Base-by-base conservation (phyloP, 2,888 invertebrate genomes). In the Danaus chrysippus region DNA sequence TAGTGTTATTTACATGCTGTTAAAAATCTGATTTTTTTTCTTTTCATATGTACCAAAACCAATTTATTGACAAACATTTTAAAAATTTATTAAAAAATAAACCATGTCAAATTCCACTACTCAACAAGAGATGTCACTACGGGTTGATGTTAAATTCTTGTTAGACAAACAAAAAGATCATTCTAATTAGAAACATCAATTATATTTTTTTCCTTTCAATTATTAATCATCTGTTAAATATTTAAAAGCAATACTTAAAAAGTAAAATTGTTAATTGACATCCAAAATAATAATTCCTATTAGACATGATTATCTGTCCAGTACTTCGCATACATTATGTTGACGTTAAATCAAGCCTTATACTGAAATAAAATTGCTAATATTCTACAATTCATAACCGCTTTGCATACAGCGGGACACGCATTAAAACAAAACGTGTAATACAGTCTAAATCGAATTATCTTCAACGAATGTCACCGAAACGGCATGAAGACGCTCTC, bases 371-470 rank as follows among this genome's bases (percentile, higher is more conserved):
- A 2, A 34, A 5, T 34, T 8, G 23, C 53, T 41, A 65, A 58
- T 67, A 17, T 55, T 57, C 62, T 58, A 68, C 41, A 62, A 61
- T 54, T 41, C 56, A 64, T 61, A 70, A 64, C 59, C 59, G 66
- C 66, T 73, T 72, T 68, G 69, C 71, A 72, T 73, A 73, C 66
- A 69, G 68, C 69, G 68, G 64, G 70, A 70, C 67, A 66, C 64
- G 69, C 68, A 68, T 75, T 74, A 72, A 74, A 75, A 75, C 71
- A 71, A 73, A 73, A 70, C 70, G 68, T 69, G 70, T 87, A 86
- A 87, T 82, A 79, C 83, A 76, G 73, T 78, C 77, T 76, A 78
- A 87, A 89, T 90, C 83, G 80, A 85, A 85, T 90, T 90, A 87
- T 77, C 79, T 79, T 75, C 74, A 74, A 69, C 73, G 74, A 76